These are phyloP conservation scores for Ariolimax columbianus DNA, from an alignment of 2,888 invertebrate species.

Conservation along the genomic window DNA sequence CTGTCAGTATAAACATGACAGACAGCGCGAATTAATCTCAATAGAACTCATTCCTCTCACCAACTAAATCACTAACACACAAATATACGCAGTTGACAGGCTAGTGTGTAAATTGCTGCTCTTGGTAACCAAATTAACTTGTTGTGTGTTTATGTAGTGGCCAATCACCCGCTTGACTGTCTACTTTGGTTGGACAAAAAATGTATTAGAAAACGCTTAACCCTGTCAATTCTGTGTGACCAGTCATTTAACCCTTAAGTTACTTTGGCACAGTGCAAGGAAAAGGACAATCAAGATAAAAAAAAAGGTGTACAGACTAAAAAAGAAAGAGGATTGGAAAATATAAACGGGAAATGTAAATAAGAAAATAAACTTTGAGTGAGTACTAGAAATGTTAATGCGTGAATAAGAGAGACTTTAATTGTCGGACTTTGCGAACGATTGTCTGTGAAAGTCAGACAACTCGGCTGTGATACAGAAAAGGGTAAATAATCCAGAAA, in stretches of 20 bases:
- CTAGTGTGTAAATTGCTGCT: neutral
- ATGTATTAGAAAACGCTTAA: slow-evolving; percentile 17
- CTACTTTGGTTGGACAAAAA: neutral
- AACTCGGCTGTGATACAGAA: neutral
- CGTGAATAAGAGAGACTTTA: neutral
- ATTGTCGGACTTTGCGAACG: no score
- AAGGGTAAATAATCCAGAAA: no score
- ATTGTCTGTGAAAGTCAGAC: neutral
- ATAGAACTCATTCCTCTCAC: no score
- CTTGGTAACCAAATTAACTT: neutral
- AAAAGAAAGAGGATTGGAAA: neutral
- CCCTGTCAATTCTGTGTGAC: slow-evolving; percentile 1
- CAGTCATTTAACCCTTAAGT: neutral
- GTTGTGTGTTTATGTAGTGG: neutral
- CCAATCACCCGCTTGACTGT: neutral
- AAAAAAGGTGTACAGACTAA: neutral
- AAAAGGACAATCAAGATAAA: neutral
- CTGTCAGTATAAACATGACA: no score
- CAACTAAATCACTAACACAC: no score
- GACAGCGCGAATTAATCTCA: no score
- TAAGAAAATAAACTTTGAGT: neutral
- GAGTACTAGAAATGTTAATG: neutral
- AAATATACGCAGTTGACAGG: no score
- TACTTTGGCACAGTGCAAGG: neutral
- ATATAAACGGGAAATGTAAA: neutral